Percentiles rank a stretch among this genome's conserved stretches.
Conservation (phyloP, 2,888 invertebrate genomes). For the Archips xylosteana region DNA sequence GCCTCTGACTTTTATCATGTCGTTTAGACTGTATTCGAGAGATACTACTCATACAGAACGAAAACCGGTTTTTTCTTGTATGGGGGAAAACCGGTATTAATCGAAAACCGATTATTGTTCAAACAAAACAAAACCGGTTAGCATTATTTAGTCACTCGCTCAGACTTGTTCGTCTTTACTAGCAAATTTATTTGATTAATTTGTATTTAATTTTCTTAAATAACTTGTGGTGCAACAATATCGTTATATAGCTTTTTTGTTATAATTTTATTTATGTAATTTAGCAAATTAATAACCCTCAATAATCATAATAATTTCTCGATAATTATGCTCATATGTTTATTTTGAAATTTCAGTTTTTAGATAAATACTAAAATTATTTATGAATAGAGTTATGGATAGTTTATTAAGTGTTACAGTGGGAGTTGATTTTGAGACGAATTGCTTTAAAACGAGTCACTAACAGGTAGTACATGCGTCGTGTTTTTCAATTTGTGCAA, state of each 20-base stretch:
- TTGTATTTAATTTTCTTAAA: conserved; percentile 5
- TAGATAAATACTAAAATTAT: conserved; percentile 45
- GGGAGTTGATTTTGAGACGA: conserved; percentile 55
- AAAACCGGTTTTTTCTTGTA: too few species aligned
- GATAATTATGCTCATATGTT: background rate
- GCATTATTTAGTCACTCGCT: too few species aligned
- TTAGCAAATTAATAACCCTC: background rate
- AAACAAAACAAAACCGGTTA: too few species aligned
- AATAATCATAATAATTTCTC: background rate
- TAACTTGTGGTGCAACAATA: conserved; percentile 71
- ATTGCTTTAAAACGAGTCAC: conserved; percentile 27
- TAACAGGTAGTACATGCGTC: background rate
- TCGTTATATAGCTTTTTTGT: conserved; percentile 50
- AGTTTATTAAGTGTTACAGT: conserved; percentile 56
- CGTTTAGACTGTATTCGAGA: conserved; percentile 1
- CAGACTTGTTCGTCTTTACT: background rate
- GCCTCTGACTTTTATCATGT: background rate
- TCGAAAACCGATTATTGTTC: too few species aligned
- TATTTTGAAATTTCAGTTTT: conserved; percentile 12
- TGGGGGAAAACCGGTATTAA: too few species aligned
- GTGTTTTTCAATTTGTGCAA: background rate
- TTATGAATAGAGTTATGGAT: conserved; percentile 49
- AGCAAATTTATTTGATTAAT: conserved; percentile 16
- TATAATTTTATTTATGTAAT: background rate
- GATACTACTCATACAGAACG: conserved; percentile 8